These are phyloP conservation scores for Lumbricus terrestris DNA, from an alignment of 2,888 invertebrate genomes.

Conservation along the genomic window DNA sequence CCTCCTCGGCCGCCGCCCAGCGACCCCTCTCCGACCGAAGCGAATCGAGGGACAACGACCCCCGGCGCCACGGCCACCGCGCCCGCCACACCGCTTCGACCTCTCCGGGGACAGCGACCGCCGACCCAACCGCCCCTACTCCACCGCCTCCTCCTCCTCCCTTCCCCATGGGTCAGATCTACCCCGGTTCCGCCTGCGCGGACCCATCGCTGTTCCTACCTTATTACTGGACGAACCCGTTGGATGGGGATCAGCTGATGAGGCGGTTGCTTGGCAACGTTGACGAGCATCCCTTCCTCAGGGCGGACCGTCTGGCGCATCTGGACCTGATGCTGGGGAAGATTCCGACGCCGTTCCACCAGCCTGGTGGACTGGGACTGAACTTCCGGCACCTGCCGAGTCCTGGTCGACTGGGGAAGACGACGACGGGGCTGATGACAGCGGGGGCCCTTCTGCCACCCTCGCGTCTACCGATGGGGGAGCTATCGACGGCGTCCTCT, in stretches of 20 bases:
- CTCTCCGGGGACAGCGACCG: not conserved
- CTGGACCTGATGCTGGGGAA: not conserved
- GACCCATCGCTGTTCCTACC: not conserved
- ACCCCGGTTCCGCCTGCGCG: not conserved
- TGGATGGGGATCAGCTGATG: not conserved
- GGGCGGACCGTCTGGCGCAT: not conserved
- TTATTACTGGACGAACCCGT: conserved; percentile 5
- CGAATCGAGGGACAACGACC: not conserved
- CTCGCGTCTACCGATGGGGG: not conserved
- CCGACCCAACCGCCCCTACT: not conserved
- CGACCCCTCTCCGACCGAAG: not conserved
- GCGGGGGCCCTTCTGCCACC: not conserved
- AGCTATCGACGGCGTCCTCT: not conserved
- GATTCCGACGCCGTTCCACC: not conserved
- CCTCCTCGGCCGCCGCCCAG: not conserved
- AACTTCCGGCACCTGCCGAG: not conserved
- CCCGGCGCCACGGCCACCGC: not conserved
- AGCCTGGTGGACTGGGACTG: not conserved
- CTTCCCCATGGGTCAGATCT: not conserved
- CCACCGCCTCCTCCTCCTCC: conserved; percentile 10
- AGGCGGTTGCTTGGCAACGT: conserved; percentile 10
- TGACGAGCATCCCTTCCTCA: not conserved
- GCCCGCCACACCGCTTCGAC: not conserved
- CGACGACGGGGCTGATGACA: not conserved
- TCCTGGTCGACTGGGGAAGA: not conserved